Base-by-base conservation (phyloP, 2,888 invertebrate species). In the Incurvaria masculella region DNA sequence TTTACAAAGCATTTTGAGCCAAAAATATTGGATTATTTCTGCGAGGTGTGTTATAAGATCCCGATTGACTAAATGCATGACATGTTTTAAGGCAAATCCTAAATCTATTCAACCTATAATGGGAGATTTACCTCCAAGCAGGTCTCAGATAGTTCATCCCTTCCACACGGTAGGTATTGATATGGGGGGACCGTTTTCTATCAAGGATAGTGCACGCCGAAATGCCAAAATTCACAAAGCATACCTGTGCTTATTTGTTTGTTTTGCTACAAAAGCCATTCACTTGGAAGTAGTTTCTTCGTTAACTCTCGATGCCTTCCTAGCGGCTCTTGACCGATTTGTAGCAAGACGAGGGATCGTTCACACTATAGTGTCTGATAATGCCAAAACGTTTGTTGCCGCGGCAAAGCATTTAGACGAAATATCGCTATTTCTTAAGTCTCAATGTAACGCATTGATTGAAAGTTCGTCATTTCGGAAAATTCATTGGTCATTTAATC, bases 171-270 rank as follows among this genome's bases (percentile, higher is more conserved):
- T 33, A 6, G 33, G 33, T 3, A 33, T n/a, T 4, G 33, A 33
- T n/a, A 33, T 33, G 33, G 33, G 33, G 3, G 33, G 33, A 4
- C 33, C 33, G 33, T 33, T 33, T 21, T 21, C 27, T 2, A 45
- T 57, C 5, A 49, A 53, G 18, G 50, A 53, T 3, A 26, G 45
- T 8, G 20, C 2, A 17, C 43, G 51, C 8, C 20, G 57, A 14
- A 56, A 57, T 21, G 46, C 49, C 1, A 49, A 51, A 39, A 49
- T 49, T 1, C 47, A 23, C 2, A 61, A 61, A 46, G 52, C 52
- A 10, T 60, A 59, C 47, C 48, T 62, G n/a, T 51, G 52, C 19
- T 10, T 57, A n/a, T 61, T 57, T 50, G 52, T 61, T 2, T 62
- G 60, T 48, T 54, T 55, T 43, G 39, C 54, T 1, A 57, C 58